Conservation (phyloP, 2,888 invertebrate genomes). For the Gastracanthus pulcherrimus region DNA sequence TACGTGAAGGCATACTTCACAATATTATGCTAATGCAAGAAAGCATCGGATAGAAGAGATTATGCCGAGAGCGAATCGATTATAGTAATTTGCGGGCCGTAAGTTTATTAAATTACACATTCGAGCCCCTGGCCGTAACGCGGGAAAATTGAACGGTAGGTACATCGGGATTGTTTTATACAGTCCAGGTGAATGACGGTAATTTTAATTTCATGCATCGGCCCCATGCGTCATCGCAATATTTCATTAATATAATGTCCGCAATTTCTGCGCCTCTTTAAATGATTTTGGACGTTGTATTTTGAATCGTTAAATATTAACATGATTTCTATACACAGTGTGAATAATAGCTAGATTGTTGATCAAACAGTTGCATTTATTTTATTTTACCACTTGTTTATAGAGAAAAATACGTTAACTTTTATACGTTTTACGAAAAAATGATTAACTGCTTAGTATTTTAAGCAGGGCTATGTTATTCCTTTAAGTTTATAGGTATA, state of each 20-base stretch:
- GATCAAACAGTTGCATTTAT: no score
- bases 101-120: slow-evolving; percentile 59
- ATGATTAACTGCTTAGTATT: no score
- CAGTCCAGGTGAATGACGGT: slow-evolving; percentile 51
- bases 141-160: slow-evolving; percentile 45
- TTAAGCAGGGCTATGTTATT: no score
- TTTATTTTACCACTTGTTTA: no score
- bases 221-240: slow-evolving; percentile 35
- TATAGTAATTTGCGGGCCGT: slow-evolving; percentile 56
- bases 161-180: slow-evolving; percentile 54
- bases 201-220: slow-evolving; percentile 57
- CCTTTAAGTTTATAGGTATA: no score
- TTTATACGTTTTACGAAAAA: no score
- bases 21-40: slow-evolving; percentile 60
- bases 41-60: slow-evolving; percentile 51
- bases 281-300: slow-evolving; percentile 32
- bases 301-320: slow-evolving; percentile 10
- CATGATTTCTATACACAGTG: not conserved
- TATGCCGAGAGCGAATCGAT: slow-evolving; percentile 56
- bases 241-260: slow-evolving; percentile 47
- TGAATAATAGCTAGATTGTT: not conserved
- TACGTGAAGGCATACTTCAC: slow-evolving; percentile 23
- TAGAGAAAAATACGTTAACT: no score
- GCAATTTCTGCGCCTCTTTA: slow-evolving; percentile 38
- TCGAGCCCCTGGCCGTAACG: slow-evolving; percentile 35